These are phyloP conservation scores for Mastomys natalensis DNA, from an alignment of 2,113 vertebrate species.

Conservation along the genomic window DNA sequence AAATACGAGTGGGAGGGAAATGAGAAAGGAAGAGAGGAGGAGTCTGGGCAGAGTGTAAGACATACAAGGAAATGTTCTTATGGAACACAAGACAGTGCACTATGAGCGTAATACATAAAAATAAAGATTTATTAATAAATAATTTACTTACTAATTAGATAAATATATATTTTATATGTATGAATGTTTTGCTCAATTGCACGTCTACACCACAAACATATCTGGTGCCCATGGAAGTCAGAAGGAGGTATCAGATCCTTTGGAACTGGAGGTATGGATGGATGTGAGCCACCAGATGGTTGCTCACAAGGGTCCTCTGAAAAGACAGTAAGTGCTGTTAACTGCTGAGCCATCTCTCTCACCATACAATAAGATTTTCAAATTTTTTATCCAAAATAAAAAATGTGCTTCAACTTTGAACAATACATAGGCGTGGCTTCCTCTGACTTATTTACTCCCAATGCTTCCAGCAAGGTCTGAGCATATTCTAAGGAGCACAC, in stretches of 20 bases:
- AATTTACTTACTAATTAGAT: no score
- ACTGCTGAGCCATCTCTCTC: not conserved
- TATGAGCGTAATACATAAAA: not conserved
- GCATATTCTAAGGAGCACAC: not conserved
- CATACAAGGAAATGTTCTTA: not conserved
- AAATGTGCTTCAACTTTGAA: not conserved
- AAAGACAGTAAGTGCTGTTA: not conserved
- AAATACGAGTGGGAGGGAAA: not conserved
- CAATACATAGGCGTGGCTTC: not conserved
- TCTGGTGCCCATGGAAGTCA: not conserved
- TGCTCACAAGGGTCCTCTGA: not conserved
- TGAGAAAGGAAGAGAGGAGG: not conserved
- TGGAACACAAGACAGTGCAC: not conserved
- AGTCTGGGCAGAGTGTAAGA: not conserved
- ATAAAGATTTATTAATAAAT: not conserved
- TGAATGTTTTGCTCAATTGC: not conserved
- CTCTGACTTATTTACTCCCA: not conserved
- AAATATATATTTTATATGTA: not conserved
- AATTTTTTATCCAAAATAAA: not conserved
- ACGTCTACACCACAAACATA: not conserved
- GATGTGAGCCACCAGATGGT: not conserved
- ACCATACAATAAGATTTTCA: not conserved
- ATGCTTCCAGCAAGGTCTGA: not conserved
- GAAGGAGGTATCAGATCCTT: not conserved
- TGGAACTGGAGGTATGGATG: not conserved